Percentiles rank a stretch among this genome's conserved stretches.
phyloP scores from a whole-genome alignment of 2,113 vertebrate species.

The Romanogobio albipinnatus region DNA sequence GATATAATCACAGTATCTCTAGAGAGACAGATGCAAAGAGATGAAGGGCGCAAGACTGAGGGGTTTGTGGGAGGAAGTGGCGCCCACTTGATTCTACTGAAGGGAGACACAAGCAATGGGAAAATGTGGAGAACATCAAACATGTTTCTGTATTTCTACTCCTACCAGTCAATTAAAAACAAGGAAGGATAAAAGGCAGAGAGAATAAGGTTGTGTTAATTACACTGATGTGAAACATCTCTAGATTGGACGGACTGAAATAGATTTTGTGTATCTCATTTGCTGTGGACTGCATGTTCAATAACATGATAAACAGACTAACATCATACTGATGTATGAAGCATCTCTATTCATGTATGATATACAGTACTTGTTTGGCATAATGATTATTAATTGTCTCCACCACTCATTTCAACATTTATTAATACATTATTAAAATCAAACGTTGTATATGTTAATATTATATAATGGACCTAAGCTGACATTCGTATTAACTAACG shows the following conservation, averaged over 20 bases:
- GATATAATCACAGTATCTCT: conserved; percentile 11
- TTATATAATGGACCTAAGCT: too few species aligned
- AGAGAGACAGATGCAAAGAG: background rate
- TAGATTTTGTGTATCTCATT: background rate
- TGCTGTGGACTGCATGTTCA: background rate
- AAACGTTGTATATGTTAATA: too few species aligned
- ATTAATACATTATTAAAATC: too few species aligned
- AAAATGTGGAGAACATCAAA: conserved; percentile 28
- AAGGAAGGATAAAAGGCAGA: conserved; percentile 39
- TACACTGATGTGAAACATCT: background rate
- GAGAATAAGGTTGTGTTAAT: conserved; percentile 20
- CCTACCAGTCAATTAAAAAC: conserved; percentile 9
- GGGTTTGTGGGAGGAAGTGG: background rate
- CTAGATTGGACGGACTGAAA: background rate
- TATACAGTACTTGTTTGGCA: too few species aligned
- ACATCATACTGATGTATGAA: too few species aligned
- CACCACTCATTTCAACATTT: background rate
- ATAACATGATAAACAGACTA: too few species aligned
- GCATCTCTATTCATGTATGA: too few species aligned
- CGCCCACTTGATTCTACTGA: conserved; percentile 10
- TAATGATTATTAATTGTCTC: background rate
- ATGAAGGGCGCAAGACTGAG: background rate
- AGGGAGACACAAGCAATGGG: background rate
- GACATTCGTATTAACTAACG: too few species aligned
- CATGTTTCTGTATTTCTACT: background rate